Evolutionary conservation across 2,888 invertebrate genomes (phyloP), one percentile per base, ranked within the genome.

Genomic region (Leistus spinibarbis): DNA sequence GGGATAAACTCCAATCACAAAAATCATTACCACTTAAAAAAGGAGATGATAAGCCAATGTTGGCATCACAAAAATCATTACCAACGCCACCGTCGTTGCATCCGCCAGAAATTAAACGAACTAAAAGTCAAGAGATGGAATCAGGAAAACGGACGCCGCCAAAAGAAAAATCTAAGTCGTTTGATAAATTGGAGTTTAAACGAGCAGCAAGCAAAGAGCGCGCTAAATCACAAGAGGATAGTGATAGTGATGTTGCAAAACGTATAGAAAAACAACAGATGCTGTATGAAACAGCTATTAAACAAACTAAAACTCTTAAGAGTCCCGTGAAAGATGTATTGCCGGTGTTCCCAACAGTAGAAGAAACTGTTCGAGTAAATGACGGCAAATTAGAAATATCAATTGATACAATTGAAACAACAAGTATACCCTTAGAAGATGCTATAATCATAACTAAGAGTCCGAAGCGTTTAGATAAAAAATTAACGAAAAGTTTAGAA

Each of bases 361-460:
- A 92, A 83, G 92, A 93, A 82, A 92, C 91, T 83, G 92, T 92
- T 24, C 82, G 91, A 5, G 92, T 92, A 0, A 90, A 92, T 0
- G 92, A 92, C 81, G 93, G 92, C 0, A 92, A 92, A 84, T 90
- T 92, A 4, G 92, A 92, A 84, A 92, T 92, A 54, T 92, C 89
- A 78, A 92, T 91, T 67, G 92, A 92, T 82, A 92, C 90, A 0
- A 86, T 86, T 17, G 86, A 86, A 78, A 83, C 82, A 75, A 81
- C 82, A 0, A 82, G 79, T 17, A 84, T 86, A 16, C 83, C 85
- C 22, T 78, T 86, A 65, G 92, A 92, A 82, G 92, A 93, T 84
- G 92, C 92, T 77, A 92, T 93, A 3, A 88, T 93, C 74, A 93
- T 93, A 79, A 92, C 93, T 0, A 93, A 93, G 81, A 91, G 92